Conservation (phyloP, 2,113 vertebrate species). For the Cardinalis cardinalis region DNA sequence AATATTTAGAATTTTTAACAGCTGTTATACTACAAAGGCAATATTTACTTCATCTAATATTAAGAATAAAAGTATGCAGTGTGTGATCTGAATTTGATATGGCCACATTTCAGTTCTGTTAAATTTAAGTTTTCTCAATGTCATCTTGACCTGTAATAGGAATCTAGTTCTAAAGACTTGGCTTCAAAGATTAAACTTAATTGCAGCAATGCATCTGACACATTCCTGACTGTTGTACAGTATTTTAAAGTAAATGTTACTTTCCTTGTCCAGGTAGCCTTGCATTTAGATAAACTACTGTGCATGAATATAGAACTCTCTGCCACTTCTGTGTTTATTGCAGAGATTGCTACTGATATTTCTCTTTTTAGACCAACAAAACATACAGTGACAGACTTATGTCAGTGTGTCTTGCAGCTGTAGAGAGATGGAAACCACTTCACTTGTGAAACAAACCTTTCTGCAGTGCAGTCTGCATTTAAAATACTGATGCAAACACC, state of each 20-base stretch:
- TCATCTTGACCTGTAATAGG: background rate
- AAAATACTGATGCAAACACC: background rate
- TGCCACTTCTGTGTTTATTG: background rate
- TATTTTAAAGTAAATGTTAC: background rate
- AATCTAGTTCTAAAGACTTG: background rate
- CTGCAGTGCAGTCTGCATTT: background rate
- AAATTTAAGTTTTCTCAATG: background rate
- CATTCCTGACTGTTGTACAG: background rate
- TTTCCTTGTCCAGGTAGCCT: background rate
- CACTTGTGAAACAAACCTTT: background rate
- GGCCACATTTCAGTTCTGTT: background rate
- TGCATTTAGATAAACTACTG: background rate
- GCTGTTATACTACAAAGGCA: background rate
- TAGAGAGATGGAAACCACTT: background rate
- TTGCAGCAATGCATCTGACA: background rate
- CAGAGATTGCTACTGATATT: background rate
- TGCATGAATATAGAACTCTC: background rate
- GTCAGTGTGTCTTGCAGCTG: background rate
- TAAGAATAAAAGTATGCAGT: background rate
- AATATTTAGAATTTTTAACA: background rate
- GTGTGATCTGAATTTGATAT: background rate
- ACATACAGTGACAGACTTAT: too few relatives aligned
- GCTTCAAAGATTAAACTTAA: background rate
- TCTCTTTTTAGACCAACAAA: background rate
- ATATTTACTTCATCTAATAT: background rate